These are phyloP conservation scores for Panzeria rudis DNA, from an alignment of 2,888 invertebrate genomes.

Conservation along the genomic window DNA sequence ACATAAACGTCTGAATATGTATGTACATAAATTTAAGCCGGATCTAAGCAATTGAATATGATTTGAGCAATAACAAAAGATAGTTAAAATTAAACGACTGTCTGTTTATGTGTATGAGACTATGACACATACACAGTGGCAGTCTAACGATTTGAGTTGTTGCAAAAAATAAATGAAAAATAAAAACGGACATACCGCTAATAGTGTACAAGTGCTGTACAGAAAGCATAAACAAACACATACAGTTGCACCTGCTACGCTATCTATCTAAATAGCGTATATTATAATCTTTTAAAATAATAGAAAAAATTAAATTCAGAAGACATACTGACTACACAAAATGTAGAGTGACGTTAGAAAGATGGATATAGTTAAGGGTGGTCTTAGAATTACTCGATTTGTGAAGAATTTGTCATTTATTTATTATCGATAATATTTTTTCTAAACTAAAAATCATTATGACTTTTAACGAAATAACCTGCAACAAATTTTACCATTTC, in stretches of 20 bases:
- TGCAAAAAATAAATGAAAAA: constrained; percentile 6
- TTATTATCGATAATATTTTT: too few species aligned
- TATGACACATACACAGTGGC: constrained; percentile 46
- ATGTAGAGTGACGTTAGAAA: background rate
- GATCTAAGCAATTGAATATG: constrained; percentile 60
- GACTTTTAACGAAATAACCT: too few species aligned
- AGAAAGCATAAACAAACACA: background rate
- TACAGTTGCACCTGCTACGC: constrained; percentile 34
- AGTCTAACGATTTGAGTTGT: constrained; percentile 37
- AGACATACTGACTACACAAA: constrained; percentile 46
- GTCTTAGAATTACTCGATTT: background rate
- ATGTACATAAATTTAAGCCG: constrained; percentile 55
- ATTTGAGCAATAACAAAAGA: constrained; percentile 55
- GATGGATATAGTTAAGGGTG: background rate
- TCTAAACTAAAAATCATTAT: too few species aligned
- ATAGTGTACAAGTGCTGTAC: background rate
- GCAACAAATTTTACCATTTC: too few species aligned
- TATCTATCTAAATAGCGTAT: background rate
- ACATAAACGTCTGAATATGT: constrained; percentile 35
- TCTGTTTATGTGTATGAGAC: background rate
- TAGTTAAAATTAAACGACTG: constrained; percentile 49
- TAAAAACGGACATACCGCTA: constrained; percentile 46
- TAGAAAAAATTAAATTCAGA: constrained; percentile 16
- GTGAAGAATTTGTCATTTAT: background rate
- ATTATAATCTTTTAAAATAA: constrained; percentile 6